Percentiles rank a stretch among this genome's conserved stretches.
Evolutionary conservation across 2,797 vertebrate genomes (phyloP).

Genomic region (Thalassophryne amazonica): DNA sequence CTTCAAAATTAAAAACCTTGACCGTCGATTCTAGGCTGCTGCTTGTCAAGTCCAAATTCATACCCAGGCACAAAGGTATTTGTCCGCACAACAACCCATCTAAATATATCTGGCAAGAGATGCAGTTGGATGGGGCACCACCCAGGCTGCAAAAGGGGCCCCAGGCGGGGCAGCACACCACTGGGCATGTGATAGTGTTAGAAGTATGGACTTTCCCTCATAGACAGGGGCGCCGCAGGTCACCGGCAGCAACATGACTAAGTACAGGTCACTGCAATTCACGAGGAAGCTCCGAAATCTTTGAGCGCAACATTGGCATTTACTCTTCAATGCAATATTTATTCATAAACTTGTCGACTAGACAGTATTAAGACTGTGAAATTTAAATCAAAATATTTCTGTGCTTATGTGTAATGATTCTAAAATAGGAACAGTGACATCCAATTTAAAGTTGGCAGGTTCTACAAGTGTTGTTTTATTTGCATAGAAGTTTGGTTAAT

Average conservation of each 20-base stretch:
- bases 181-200: slow-evolving; percentile 48
- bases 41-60: slow-evolving; percentile 69
- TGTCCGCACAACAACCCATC: slow-evolving; percentile 62
- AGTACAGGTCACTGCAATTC: no score
- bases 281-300: no score
- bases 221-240: slow-evolving; percentile 42
- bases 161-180: slow-evolving; percentile 36
- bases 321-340: no score
- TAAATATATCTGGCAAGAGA: slow-evolving; percentile 80
- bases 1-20: slow-evolving; percentile 60
- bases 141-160: slow-evolving; percentile 43
- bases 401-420: no score
- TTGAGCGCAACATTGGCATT: no score
- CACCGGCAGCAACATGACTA: slow-evolving; percentile 32
- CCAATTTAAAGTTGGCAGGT: no score
- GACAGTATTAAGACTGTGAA: no score
- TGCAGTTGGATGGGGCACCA: slow-evolving; percentile 65
- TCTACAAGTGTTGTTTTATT: no score
- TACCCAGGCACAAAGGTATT: slow-evolving; percentile 68
- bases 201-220: slow-evolving; percentile 47
- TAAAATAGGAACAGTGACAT: no score
- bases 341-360: no score
- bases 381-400: no score
- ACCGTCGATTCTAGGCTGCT: slow-evolving; percentile 31
- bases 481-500: no score